Evolutionary conservation across 2,888 invertebrate genomes (phyloP), one percentile per base, ranked within the genome.

Genomic region (Drosophila gaucha): DNA sequence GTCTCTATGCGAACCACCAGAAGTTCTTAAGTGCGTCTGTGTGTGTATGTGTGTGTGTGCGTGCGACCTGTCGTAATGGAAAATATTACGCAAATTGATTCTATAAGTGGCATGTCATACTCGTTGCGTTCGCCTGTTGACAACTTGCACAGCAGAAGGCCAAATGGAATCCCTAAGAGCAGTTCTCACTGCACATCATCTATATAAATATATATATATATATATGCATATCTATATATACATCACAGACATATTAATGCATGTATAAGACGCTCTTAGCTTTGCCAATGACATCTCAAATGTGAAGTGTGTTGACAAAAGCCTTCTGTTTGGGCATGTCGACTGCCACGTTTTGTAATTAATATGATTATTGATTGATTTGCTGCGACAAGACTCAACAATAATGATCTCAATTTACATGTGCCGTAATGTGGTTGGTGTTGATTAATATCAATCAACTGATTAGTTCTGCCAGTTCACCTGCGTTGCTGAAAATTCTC

Each of bases 291-390:
- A 24, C 56, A 71, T 52, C 67, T 67, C 55, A 46, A 39, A 49
- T 52, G 41, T 65, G 58, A 47, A 68, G 60, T 65, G 47, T 70
- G 39, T 67, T 74, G 78, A 82, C 71, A 74, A 69, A 73, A 70
- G 66, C 44, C 44, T 44, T 65, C 51, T 65, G 56, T 60, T 69
- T 65, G 46, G 41, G 35, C 60, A 57, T 43, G 49, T 62, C 51
- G 46, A 63, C 33, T 57, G 59, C 62, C 52, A 58, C 54, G 39
- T 38, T 30, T 50, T 49, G 60, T 65, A 72, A 82, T 85, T 78
- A 87, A 80, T 78, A 72, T 56, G 64, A 75, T 72, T 86, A 87
- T 87, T 75, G 75, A 82, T 63, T 67, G 72, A 82, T 63, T 60
- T 43, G 28, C 52, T 49, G 44, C 47, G 52, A 52, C 58, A 50